Evolutionary conservation across 2,113 vertebrate genomes (phyloP), one percentile per base, ranked within the genome.

Genomic region (Bufo gargarizans): DNA sequence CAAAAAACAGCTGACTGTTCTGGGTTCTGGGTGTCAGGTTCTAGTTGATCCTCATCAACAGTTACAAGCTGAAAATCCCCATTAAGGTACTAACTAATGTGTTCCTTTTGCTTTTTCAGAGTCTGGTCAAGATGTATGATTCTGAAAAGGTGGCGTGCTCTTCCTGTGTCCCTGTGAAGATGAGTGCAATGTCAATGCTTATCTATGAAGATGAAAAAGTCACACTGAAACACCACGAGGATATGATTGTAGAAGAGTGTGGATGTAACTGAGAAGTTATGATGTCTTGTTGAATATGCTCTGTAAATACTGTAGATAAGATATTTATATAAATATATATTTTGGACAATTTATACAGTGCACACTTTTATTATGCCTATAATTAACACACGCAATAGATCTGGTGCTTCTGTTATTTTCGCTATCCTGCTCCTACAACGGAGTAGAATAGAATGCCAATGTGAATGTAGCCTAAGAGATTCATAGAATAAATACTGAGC

Each of bases 211-310:
- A 95, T 0, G 94, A 94, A 47, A 93, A 94, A 8, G 94, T 97
- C 91, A 91, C 95, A 7, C 92, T 96, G 0, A 92, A 95, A 6
- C 96, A 97, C 77, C 96, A 97, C 0, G 95, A 96, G 58, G 95
- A 97, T 87, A 97, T 97, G 96, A 93, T 96, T 0, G 96, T 97
- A 90, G 95, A 96, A 67, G 95, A 96, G 88, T 98, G 96, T 2
- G 97, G 97, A 82, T 97, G 96, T 90, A 96, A 94, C 69, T 98
- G 93, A 97, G 2, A 13, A 33, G 4, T 47, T 43, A 10, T 12
- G 50, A 7, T 19, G 47, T n/a, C 6, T 67, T 6, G 19, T 16
- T 69, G 1, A 33, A 20, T 11, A 8, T 47, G 49, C 50, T 4
- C 7, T 85, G 53, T 85, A 84, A 16, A 84, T 71, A 84, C 7